Evolutionary conservation across 2,888 invertebrate genomes (phyloP).

Genomic region (Operophtera brumata): DNA sequence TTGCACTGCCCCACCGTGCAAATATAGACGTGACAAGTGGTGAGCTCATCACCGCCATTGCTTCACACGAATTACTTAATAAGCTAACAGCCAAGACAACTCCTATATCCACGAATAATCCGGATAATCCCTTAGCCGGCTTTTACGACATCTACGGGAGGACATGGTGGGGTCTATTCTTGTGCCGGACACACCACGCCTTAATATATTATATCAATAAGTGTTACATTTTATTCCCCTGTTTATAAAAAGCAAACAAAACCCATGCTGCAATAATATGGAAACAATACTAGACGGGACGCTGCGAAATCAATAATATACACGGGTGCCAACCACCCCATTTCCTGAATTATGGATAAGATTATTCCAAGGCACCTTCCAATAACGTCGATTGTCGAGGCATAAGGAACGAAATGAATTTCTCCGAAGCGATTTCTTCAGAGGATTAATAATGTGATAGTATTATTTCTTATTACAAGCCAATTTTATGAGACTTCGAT

Average conservation of each 20-base stretch:
- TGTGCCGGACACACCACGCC: no score
- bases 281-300: neutral
- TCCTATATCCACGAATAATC: no score
- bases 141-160: no score
- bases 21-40: no score
- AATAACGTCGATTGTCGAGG: slow-evolving; percentile 33
- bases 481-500: slow-evolving; percentile 27
- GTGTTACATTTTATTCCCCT: no score
- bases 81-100: no score
- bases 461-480: slow-evolving; percentile 33
- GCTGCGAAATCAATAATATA: slow-evolving; percentile 14
- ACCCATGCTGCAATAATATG: neutral
- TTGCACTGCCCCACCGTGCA: no score
- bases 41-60: no score
- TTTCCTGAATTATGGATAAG: slow-evolving; percentile 38
- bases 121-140: no score
- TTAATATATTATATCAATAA: no score
- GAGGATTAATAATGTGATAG: slow-evolving; percentile 26
- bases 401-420: slow-evolving; percentile 34
- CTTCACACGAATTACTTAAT: no score
- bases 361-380: slow-evolving; percentile 33
- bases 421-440: slow-evolving; percentile 15
- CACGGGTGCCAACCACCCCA: slow-evolving; percentile 19
- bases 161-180: no score
- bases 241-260: neutral